These are phyloP conservation scores for Pristionchus entomophagus DNA, from an alignment of 2,888 invertebrate species.

Conservation along the genomic window DNA sequence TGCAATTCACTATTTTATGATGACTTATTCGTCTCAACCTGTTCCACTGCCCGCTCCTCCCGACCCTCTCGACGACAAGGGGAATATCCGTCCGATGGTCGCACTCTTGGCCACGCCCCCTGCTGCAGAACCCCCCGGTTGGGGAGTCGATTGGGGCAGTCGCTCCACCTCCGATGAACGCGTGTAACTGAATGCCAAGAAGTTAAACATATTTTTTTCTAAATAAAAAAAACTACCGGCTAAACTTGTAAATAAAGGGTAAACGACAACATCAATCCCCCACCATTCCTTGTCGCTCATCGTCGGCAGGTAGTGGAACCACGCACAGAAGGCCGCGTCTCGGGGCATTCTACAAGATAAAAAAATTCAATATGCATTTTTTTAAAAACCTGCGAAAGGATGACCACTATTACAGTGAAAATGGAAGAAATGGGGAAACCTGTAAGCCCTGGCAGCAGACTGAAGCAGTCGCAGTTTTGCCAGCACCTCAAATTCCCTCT, in stretches of 20 bases:
- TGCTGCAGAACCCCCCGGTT: not conserved
- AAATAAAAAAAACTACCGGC: not conserved
- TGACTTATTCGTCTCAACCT: no score
- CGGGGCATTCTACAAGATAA: conserved; percentile 86
- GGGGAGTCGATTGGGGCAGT: not conserved
- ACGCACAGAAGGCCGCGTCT: conserved; percentile 91
- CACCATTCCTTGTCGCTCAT: conserved; percentile 93
- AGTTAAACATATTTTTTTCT: not conserved
- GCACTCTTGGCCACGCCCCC: conserved; percentile 3
- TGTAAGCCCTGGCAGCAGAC: conserved; percentile 88
- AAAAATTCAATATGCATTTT: no score
- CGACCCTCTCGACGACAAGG: not conserved
- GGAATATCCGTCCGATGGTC: conserved; percentile 28
- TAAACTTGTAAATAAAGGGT: not conserved
- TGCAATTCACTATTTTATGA: not conserved
- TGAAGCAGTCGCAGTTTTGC: conserved; percentile 96
- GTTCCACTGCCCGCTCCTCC: conserved; percentile 18
- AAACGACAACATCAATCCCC: conserved; percentile 47
- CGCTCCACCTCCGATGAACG: conserved; percentile 38
- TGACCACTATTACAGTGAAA: no score
- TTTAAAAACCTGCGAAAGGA: no score
- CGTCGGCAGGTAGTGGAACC: conserved; percentile 90
- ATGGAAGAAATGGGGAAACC: no score
- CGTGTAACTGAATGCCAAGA: conserved; percentile 5
- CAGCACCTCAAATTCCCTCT: conserved; percentile 98